Evolutionary conservation across 2,797 vertebrate genomes (phyloP).

Genomic region (Liasis olivaceus): DNA sequence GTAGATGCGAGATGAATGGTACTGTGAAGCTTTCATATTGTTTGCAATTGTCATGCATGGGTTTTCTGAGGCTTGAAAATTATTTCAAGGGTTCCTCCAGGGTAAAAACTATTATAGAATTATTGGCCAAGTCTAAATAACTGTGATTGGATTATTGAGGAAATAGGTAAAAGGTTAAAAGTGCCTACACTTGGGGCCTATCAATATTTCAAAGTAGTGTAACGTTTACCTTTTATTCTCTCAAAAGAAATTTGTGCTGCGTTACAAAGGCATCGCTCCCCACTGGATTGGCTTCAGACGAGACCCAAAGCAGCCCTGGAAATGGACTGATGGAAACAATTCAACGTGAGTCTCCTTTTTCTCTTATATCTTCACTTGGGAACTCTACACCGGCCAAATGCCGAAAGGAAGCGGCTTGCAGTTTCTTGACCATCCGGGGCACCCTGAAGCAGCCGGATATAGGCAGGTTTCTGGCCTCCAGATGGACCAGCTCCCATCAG

Average conservation of each 20-base stretch:
- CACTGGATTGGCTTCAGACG: conserved; percentile 1
- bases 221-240: background rate
- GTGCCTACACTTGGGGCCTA: background rate
- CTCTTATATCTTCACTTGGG: background rate
- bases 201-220: background rate
- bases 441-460: background rate
- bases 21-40: too few relatives aligned
- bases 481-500: background rate
- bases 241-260: conserved; percentile 2
- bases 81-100: too few relatives aligned
- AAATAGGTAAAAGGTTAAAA: background rate
- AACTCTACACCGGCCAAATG: background rate
- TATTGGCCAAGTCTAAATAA: background rate
- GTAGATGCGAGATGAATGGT: too few relatives aligned
- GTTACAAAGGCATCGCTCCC: background rate
- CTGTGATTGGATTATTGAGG: background rate
- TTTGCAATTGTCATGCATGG: too few relatives aligned
- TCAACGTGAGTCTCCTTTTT: background rate
- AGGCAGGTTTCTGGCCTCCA: background rate
- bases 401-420: background rate
- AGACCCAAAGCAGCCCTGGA: background rate
- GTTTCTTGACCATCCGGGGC: background rate
- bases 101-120: background rate
- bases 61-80: too few relatives aligned
- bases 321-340: background rate